Evolutionary conservation across 2,113 vertebrate genomes (phyloP), one percentile per base, ranked within the genome.

Genomic region (Bolborhynchus lineola): DNA sequence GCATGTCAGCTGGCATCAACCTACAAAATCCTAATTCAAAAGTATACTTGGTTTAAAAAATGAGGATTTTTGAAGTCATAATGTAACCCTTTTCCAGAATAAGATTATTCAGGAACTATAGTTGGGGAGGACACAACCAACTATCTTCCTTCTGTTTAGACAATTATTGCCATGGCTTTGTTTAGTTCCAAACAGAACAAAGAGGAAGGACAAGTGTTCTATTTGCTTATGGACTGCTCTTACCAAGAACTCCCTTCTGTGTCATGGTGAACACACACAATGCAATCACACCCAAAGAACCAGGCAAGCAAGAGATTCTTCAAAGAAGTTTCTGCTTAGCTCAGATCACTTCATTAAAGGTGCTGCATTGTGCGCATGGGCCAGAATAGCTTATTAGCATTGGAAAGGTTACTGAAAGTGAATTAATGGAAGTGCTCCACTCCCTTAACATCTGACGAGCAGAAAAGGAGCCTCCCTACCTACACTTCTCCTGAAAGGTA

Each of bases 401-500:
- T 19, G 50, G 88, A 82, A 70, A 93, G 88, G 82, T 91, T 69
- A 60, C 69, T 7, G 80, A 88, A 84, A 91, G 93, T 26, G 50
- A 91, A 85, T 93, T 86, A 74, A 74, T 53, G 23, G 7, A 59
- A 95, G 80, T n/a, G 76, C 83, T 88, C 75, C 23, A 1, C 65
- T 70, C 82, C 49, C 82, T 19, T 15, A 79, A 68, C 84, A 42
- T 37, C 84, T 76, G 87, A 87, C 53, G 82, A 0, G 41, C 75
- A 8, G 16, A 79, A 46, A 86, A 86, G 93, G 80, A 93, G 90
- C 95, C 80, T 94, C 93, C 95, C 95, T 86, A 55, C 86, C 85
- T 20, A 24, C 95, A 75, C 76, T 49, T 23, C 92, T 72, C 86
- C 92, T 77, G 44, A 94, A 87, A 90, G 82, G 68, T 49, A 42